These are phyloP conservation scores for Nudaria mundana DNA, from an alignment of 2,888 invertebrate species.

Conservation along the genomic window DNA sequence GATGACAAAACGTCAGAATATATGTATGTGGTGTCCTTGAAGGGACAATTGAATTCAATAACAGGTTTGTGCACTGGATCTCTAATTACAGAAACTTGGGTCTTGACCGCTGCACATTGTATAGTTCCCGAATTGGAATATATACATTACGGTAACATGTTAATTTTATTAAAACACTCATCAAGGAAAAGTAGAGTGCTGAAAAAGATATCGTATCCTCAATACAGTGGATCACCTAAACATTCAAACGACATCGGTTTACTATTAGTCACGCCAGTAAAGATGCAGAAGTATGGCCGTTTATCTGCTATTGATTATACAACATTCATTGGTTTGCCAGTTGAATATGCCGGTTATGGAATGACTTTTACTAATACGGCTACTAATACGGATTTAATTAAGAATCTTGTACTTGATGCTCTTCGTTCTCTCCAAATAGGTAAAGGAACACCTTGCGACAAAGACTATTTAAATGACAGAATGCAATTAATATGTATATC, in stretches of 20 bases:
- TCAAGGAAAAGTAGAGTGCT: background rate
- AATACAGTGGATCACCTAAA: background rate
- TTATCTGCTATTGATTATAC: background rate
- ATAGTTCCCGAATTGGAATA: background rate
- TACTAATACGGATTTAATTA: no score
- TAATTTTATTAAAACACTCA: background rate
- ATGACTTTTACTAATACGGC: no score
- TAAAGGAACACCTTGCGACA: no score
- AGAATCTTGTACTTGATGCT: no score
- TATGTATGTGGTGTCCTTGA: background rate
- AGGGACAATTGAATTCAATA: background rate
- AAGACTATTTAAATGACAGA: no score
- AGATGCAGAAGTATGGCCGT: background rate
- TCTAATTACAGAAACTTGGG: background rate
- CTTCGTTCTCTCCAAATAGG: no score
- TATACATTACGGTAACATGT: background rate
- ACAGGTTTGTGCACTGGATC: background rate
- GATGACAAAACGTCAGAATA: background rate
- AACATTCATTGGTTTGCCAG: background rate
- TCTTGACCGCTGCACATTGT: slow-evolving; percentile 2
- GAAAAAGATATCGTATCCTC: background rate
- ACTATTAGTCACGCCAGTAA: background rate
- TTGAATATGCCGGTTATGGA: background rate
- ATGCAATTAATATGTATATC: no score
- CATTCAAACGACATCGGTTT: background rate